Conservation (phyloP, 2,113 vertebrate species). For the Otus sunia region DNA sequence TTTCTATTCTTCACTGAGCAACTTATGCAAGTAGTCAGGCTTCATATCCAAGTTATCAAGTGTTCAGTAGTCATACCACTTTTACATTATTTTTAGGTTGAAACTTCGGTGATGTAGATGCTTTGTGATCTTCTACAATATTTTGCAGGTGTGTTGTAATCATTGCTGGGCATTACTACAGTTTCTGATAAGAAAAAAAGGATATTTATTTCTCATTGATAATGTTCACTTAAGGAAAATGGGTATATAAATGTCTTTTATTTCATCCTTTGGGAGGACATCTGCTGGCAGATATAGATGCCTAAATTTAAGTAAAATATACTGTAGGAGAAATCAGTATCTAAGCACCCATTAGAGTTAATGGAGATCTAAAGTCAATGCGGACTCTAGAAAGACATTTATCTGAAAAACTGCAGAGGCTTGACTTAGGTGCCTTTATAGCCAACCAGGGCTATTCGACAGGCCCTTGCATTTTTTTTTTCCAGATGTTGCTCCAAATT, state of each 20-base stretch:
- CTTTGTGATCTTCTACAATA: background rate
- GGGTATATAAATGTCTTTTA: background rate
- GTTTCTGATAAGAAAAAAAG: background rate
- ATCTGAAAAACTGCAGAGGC: background rate
- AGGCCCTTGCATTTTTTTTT: background rate
- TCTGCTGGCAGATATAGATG: background rate
- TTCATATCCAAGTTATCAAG: background rate
- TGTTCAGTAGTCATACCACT: fast-evolving
- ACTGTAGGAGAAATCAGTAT: background rate
- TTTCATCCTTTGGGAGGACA: background rate
- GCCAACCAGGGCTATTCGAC: background rate
- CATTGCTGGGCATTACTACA: fast-evolving
- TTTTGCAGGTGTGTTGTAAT: background rate
- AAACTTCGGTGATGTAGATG: background rate
- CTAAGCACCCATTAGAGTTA: background rate
- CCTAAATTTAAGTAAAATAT: background rate
- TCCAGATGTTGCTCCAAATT: background rate
- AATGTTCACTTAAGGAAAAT: fast-evolving
- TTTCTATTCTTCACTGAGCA: background rate
- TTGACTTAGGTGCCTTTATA: background rate
- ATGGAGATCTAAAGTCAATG: background rate
- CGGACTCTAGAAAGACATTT: background rate
- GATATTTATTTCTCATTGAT: background rate
- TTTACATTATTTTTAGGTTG: background rate
- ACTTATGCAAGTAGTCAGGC: background rate